Evolutionary conservation across 2,113 vertebrate species (phyloP).

Genomic region (Poeciliopsis retropinna): DNA sequence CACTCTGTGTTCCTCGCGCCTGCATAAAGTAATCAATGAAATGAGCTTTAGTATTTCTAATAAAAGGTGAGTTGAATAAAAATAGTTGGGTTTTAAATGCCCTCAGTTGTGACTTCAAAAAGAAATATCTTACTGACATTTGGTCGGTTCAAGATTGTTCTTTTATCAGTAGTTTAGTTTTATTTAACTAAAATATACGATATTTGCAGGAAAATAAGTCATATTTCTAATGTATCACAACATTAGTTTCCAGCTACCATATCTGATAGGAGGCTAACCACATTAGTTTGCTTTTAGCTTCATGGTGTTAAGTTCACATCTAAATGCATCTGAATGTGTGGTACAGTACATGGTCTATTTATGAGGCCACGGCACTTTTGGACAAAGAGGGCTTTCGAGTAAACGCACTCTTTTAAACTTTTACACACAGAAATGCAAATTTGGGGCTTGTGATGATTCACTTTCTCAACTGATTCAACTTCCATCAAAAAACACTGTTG

Average conservation of each 20-base stretch:
- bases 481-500: not conserved
- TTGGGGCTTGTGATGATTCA: no score
- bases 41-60: not conserved
- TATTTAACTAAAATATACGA: not conserved
- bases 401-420: no score
- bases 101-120: not conserved
- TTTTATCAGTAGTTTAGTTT: not conserved
- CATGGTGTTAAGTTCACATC: not conserved
- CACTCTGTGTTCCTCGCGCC: not conserved
- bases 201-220: not conserved
- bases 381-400: not conserved
- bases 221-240: not conserved
- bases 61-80: not conserved
- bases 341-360: not conserved
- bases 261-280: not conserved
- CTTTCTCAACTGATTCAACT: no score
- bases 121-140: not conserved
- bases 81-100: not conserved
- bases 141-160: not conserved
- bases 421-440: no score
- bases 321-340: not conserved
- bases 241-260: not conserved
- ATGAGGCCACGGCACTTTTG: not conserved
- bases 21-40: not conserved
- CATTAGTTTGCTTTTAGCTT: not conserved